Evolutionary conservation across 2,888 invertebrate genomes (phyloP).

Genomic region (Apeira syringaria): DNA sequence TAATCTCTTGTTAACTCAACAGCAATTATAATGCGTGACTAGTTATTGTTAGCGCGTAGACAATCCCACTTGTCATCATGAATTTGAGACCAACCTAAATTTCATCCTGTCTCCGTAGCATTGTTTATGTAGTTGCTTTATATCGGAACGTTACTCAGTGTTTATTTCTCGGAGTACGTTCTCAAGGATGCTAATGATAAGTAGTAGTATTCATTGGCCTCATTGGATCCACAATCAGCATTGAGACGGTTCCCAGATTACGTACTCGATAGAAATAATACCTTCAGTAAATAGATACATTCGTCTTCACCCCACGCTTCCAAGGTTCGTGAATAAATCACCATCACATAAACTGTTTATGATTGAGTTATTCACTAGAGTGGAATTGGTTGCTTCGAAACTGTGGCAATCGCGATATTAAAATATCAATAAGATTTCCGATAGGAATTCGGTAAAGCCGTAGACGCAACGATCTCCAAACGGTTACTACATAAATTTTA

Average conservation of each 20-base stretch:
- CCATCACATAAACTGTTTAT: conserved; percentile 19
- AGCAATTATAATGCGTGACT: no score
- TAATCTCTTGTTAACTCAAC: no score
- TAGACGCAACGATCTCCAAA: conserved; percentile 2
- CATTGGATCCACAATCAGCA: conserved; percentile 1
- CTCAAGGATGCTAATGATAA: conserved; percentile 5
- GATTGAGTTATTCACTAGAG: conserved; percentile 21
- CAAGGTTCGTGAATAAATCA: conserved; percentile 6
- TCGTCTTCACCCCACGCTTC: conserved; percentile 14
- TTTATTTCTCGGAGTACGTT: conserved; percentile 8
- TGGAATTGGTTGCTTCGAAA: conserved; percentile 18
- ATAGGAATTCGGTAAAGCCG: conserved; percentile 17
- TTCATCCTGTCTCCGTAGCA: conserved; percentile 5
- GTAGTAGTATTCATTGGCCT: conserved; percentile 7
- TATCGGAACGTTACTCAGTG: conserved; percentile 4
- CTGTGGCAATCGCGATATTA: conserved; percentile 14
- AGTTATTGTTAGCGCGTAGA: not conserved
- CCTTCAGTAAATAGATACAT: conserved; percentile 13
- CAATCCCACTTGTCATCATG: conserved; percentile 8
- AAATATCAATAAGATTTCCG: conserved; percentile 11
- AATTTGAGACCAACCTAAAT: conserved; percentile 10
- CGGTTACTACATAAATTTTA: conserved; percentile 8
- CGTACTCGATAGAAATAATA: conserved; percentile 20
- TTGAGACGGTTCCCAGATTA: conserved; percentile 15
- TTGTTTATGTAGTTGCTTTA: conserved; percentile 12